Conservation (phyloP, 2,113 vertebrate species). For the Misgurnus mizolepis region DNA sequence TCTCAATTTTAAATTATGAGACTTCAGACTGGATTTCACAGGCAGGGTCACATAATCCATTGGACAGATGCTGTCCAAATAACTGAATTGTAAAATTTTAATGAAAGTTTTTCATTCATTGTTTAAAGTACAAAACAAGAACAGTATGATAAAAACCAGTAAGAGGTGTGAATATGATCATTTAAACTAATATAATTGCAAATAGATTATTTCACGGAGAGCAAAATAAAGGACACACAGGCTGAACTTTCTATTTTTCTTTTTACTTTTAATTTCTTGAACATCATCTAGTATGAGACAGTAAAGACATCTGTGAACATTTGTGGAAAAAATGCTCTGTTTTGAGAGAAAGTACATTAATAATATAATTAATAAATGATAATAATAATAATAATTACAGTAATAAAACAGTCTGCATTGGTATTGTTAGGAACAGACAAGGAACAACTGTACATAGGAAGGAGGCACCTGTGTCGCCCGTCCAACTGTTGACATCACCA, state of each 20-base stretch:
- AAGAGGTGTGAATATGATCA: background rate
- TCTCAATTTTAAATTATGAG: too few species aligned
- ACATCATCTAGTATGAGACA: conserved; percentile 93
- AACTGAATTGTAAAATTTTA: too few species aligned
- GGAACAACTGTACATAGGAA: conserved; percentile 87
- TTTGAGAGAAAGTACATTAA: conserved; percentile 69
- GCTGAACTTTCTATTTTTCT: conserved; percentile 60
- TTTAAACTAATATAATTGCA: background rate
- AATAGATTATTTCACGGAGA: background rate
- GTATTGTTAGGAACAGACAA: conserved; percentile 84
- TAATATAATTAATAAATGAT: conserved; percentile 64
- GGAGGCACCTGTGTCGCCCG: conserved; percentile 88
- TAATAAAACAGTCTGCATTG: conserved; percentile 82
- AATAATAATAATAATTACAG: conserved; percentile 59
- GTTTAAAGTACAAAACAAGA: background rate
- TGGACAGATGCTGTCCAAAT: too few species aligned
- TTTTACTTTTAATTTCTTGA: conserved; percentile 80
- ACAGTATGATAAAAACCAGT: too few species aligned
- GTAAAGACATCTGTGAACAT: conserved; percentile 83
- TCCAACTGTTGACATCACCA: conserved; percentile 87
- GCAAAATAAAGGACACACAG: background rate
- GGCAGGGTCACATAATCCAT: too few species aligned
- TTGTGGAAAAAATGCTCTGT: conserved; percentile 79
- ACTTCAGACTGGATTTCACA: too few species aligned
- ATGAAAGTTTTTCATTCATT: background rate